A percentile compares a stretch with the other conserved stretches of the same genome.
These are phyloP conservation scores for Melangyna quadrimaculata DNA, from an alignment of 2,888 invertebrate species.

Conservation along the genomic window DNA sequence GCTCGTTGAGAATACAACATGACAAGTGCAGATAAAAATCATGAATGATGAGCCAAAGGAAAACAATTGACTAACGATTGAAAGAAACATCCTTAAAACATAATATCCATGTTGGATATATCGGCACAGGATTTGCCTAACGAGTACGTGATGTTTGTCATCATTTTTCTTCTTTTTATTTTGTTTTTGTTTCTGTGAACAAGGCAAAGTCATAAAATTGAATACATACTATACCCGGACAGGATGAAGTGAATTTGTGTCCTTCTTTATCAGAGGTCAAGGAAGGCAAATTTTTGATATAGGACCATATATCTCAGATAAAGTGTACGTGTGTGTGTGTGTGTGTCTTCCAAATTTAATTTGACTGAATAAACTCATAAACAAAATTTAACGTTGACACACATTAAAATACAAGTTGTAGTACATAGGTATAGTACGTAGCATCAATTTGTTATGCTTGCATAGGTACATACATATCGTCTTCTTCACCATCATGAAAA, in stretches of 20 bases:
- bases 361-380: conserved; percentile 36
- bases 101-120: background rate
- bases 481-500: background rate
- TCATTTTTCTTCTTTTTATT: background rate
- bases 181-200: background rate
- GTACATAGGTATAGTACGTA: background rate
- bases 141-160: conserved; percentile 22
- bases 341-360: conserved; percentile 25
- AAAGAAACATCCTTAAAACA: conserved; percentile 17
- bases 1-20: conserved; percentile 33
- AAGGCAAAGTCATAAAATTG: conserved; percentile 1
- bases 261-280: conserved; percentile 15
- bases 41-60: conserved; percentile 45
- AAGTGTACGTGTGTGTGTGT: background rate
- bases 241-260: conserved; percentile 14
- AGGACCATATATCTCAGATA: background rate
- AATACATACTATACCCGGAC: background rate
- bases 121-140: conserved; percentile 13
- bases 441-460: conserved; percentile 8
- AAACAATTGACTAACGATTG: conserved; percentile 53
- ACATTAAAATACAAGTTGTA: background rate
- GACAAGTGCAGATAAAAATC: conserved; percentile 49
- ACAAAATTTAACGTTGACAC: conserved; percentile 7
- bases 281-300: background rate
- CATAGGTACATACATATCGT: background rate